These are phyloP conservation scores for Vespertilio murinus DNA, from an alignment of 2,797 vertebrate genomes.

Conservation along the genomic window DNA sequence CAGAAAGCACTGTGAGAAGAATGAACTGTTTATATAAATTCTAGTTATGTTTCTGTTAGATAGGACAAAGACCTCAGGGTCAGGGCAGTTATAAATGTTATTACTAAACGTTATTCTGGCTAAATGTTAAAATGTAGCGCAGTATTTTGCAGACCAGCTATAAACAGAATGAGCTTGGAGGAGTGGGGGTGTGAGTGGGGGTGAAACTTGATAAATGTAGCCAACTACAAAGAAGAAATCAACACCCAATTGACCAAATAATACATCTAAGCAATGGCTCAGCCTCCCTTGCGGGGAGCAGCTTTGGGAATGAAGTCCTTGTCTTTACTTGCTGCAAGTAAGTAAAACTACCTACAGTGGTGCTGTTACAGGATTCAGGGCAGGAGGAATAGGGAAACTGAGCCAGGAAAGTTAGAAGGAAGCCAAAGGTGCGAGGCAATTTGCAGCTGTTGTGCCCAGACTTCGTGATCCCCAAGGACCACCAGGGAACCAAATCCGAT, in stretches of 20 bases:
- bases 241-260: background rate
- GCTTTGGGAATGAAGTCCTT: background rate
- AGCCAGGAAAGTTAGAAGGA: no score
- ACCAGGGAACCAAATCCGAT: no score
- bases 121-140: background rate
- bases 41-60: background rate
- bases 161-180: background rate
- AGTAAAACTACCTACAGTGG: background rate
- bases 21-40: background rate
- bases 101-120: background rate
- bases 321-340: background rate
- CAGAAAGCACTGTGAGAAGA: background rate
- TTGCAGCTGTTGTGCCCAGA: no score
- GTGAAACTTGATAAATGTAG: background rate
- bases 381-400: no score
- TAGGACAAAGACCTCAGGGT: background rate
- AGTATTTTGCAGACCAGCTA: background rate
- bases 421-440: no score
- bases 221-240: background rate
- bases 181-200: background rate
- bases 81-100: background rate
- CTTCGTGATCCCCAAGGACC: no score
- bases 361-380: no score
- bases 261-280: background rate
- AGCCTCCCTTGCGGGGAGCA: background rate